Evolutionary conservation across 2,888 invertebrate species (phyloP), one percentile per base, ranked within the genome.

Genomic region (Amblyjoppa fuscipennis): DNA sequence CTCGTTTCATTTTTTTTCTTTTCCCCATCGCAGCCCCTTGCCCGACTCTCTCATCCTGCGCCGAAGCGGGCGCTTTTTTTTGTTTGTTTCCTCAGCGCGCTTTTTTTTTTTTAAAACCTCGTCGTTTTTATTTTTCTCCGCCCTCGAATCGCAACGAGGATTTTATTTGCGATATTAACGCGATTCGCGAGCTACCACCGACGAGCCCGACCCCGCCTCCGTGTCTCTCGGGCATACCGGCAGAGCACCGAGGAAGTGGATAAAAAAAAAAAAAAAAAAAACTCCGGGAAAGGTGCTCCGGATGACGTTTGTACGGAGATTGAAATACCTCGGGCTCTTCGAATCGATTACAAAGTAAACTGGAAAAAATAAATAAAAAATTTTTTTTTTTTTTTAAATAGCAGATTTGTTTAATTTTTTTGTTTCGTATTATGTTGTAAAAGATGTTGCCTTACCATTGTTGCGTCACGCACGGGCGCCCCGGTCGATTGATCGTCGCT

Each of bases 121-220:
- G 13, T 79, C 71, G 70, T 66, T 81, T 76, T 71, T 83, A 71
- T 83, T 68, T 71, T 64, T 38, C 34, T 76, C 80, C 69, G 68
- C 75, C 59, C 85, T 68, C 86, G 85, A 89, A 89, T 90, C 87
- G 89, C 90, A 89, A 88, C 88, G 89, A 85, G 88, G 89, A 92
- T 92, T 92, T 91, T 91, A 92, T 92, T 92, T 91, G 91, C 92
- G 88, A 90, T 89, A 90, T 92, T 91, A 92, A 92, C 89, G 90
- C 90, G 86, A 91, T 91, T 91, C 90, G 89, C 88, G 89, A 88
- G 85, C 45, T 38, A 61, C 59, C 41, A 53, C n/a, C 86, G 75
- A 81, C 80, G 84, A 78, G 74, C 70, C 25, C 59, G 81, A 86
- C 88, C 80, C 80, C 87, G 82, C 84, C 88, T 87, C 78, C 51